Base-by-base conservation (phyloP, 2,888 invertebrate species). In the Pinctada fucata region DNA sequence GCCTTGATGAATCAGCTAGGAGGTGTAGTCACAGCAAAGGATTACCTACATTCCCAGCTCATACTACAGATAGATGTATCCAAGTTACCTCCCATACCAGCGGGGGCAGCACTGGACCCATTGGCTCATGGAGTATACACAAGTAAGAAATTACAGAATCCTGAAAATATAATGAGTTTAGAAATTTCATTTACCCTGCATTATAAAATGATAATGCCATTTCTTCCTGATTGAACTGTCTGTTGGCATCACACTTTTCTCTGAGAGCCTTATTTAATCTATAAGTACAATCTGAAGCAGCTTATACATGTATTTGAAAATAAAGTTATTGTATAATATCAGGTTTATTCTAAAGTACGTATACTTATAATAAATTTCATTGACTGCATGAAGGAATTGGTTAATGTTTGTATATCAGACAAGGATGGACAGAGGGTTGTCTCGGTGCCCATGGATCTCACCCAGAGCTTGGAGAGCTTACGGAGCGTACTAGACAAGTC, bases 371-470 rank as follows among this genome's bases (percentile, higher is more conserved):
- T 31, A 31, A 31, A 31, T 31, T 31, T 31, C 31, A 31, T 31
- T 31, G 31, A 31, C 31, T 31, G 31, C 31, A 31, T 31, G 31
- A 31, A 31, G 31, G 31, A 31, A 31, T 31, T 31, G 31, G 31
- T 31, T 31, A 31, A 31, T 31, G 13, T 63, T 75, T 78, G 16
- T 58, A 13, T 58, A 10, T 10, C 79, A 87, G 86, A 75, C 64
- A 76, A 84, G 69, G 89, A 89, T 81, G 89, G 89, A 2, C 82
- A 85, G 82, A 86, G 82, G 72, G 86, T 90, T 72, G 86, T 90
- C n/a, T 88, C 90, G 49, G 92, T 92, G 16, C 92, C 92, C 2
- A 84, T 93, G 70, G 91, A 92, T 82, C 82, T 90, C 3, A 82
- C 84, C 3, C 82, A 84, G 75, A 91, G 87, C 79, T 84, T 92